Evolutionary conservation across 1,140 invertebrate genomes (phyloP).

Genomic region (Orius insidiosus): DNA sequence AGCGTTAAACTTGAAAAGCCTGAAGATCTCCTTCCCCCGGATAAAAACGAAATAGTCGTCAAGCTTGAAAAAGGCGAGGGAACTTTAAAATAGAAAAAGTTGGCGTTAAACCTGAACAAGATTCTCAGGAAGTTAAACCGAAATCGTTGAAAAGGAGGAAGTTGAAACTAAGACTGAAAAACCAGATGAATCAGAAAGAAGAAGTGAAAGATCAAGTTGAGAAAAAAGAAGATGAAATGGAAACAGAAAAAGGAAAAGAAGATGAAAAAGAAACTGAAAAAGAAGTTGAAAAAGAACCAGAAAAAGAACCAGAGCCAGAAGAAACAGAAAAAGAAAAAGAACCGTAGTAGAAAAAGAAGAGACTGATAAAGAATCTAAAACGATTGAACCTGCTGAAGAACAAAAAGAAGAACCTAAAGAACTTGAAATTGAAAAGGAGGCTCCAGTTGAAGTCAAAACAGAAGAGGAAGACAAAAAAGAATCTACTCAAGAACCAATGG

Average conservation of each 20-base stretch:
- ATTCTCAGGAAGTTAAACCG: conserved; percentile 13
- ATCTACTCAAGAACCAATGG: conserved; percentile 18
- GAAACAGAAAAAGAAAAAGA: too few species aligned
- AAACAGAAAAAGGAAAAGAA: conserved; percentile 21
- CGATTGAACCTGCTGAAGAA: conserved; percentile 3
- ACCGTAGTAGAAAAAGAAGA: conserved; percentile 15
- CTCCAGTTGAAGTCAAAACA: too few species aligned
- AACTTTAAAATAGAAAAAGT: conserved; percentile 39
- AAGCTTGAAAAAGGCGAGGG: conserved; percentile 47
- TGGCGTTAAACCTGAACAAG: conserved; percentile 27
- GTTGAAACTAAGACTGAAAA: conserved; percentile 15
- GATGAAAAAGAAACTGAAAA: conserved; percentile 19
- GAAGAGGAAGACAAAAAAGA: conserved; percentile 19
- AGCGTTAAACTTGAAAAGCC: conserved; percentile 37
- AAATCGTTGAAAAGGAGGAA: conserved; percentile 17
- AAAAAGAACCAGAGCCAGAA: conserved; percentile 13
- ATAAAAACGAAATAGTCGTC: conserved; percentile 48
- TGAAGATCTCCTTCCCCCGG: conserved; percentile 42
- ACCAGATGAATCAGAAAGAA: conserved; percentile 17
- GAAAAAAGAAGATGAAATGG: conserved; percentile 16
- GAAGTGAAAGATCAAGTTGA: conserved; percentile 11
- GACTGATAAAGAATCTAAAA: conserved; percentile 12
- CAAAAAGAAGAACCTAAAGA: background rate
- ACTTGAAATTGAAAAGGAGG: background rate
- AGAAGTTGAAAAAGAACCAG: conserved; percentile 16